These are phyloP conservation scores for Aeoliscus strigatus DNA, from an alignment of 2,797 vertebrate genomes.

Conservation along the genomic window DNA sequence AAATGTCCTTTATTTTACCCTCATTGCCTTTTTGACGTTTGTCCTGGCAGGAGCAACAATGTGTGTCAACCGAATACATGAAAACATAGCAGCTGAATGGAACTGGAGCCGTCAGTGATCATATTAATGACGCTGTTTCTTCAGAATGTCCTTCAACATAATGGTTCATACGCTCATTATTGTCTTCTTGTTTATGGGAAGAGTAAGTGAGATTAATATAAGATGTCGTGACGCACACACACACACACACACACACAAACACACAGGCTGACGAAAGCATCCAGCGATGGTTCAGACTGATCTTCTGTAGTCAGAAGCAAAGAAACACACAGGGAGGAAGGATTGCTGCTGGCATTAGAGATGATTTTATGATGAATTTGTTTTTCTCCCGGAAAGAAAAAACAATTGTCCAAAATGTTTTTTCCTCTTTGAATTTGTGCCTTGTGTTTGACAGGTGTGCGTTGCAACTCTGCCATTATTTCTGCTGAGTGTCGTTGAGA, in stretches of 20 bases:
- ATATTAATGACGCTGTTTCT: no score
- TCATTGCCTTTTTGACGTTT: no score
- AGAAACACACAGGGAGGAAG: conserved; percentile 24
- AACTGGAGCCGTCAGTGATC: no score
- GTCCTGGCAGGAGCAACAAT: no score
- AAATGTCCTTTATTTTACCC: no score
- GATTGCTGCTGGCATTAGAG: conserved; percentile 32
- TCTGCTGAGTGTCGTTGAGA: conserved; percentile 15
- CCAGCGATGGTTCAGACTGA: conserved; percentile 25
- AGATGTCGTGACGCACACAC: no score
- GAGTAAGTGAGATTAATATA: conserved; percentile 19
- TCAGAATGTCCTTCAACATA: no score
- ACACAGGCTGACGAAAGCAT: conserved; percentile 40
- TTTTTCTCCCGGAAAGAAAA: conserved; percentile 33
- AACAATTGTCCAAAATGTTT: conserved; percentile 26
- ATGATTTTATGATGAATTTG: conserved; percentile 43
- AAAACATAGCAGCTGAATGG: no score
- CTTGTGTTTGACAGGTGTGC: conserved; percentile 39
- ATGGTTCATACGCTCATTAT: no score
- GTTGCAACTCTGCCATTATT: conserved; percentile 16
- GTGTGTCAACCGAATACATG: no score
- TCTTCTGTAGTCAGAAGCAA: conserved; percentile 53
- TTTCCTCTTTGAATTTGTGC: conserved; percentile 26
- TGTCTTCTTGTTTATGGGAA: no score
- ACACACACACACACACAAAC: not conserved